Percentiles rank a stretch among this genome's conserved stretches.
phyloP scores from a whole-genome alignment of 1,140 invertebrate species.

The Hestina assimilis region DNA sequence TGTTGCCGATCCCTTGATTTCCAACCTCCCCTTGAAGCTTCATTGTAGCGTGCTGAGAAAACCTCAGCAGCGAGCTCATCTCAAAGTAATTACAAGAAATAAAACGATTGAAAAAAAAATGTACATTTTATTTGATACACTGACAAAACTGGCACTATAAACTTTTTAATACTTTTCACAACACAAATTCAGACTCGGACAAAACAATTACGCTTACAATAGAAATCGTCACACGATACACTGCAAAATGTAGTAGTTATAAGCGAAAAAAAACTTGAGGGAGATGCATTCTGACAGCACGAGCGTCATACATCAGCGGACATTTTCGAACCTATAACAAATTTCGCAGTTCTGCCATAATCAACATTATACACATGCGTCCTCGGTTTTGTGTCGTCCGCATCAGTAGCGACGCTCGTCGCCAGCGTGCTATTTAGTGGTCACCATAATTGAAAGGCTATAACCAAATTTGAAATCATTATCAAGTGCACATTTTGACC shows the following conservation, averaged over 20 bases:
- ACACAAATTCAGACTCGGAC: slow-evolving; percentile 29
- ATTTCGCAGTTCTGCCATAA: slow-evolving; percentile 68
- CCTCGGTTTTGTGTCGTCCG: slow-evolving; percentile 68
- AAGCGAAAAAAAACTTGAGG: not conserved
- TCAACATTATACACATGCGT: slow-evolving; percentile 65
- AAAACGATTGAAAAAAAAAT: not conserved
- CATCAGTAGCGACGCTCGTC: slow-evolving; percentile 45
- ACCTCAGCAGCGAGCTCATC: too few relatives aligned
- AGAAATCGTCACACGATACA: slow-evolving; percentile 11
- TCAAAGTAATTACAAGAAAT: too few relatives aligned
- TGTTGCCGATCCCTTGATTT: too few relatives aligned
- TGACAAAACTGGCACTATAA: slow-evolving; percentile 15
- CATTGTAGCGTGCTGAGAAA: too few relatives aligned
- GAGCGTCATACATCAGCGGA: slow-evolving; percentile 49
- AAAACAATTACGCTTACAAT: slow-evolving; percentile 41
- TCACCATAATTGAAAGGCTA: not conserved
- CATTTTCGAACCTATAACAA: slow-evolving; percentile 70
- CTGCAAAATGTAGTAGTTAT: not conserved
- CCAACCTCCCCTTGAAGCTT: too few relatives aligned
- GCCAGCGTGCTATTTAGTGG: slow-evolving; percentile 5
- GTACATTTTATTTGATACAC: slow-evolving; percentile 28
- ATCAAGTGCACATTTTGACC: too few relatives aligned
- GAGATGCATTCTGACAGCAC: slow-evolving; percentile 3
- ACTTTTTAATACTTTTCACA: slow-evolving; percentile 26
- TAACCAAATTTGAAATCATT: too few relatives aligned